Percentiles rank a stretch among this genome's conserved stretches.
Evolutionary conservation across 1,140 invertebrate species (phyloP).

Genomic region (Adelges cooleyi): DNA sequence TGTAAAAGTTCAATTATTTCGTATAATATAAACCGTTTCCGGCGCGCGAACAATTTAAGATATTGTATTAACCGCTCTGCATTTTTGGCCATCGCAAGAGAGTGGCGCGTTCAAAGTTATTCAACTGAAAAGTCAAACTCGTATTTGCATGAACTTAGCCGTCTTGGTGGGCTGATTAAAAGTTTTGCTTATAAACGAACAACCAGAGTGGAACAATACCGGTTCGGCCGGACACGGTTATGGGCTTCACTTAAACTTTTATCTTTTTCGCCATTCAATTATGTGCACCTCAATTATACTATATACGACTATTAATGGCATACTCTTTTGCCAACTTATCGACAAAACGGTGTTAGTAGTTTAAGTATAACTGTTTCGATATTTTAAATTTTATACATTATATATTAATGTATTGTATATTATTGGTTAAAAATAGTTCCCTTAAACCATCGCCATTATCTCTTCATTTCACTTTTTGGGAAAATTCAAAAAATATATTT

Average conservation of each 20-base stretch:
- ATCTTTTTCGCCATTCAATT: slow-evolving; percentile 1
- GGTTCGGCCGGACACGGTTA: background rate
- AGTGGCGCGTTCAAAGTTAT: background rate
- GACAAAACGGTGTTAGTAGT: too few relatives aligned
- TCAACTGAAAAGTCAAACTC: slow-evolving; percentile 10
- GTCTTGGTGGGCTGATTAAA: slow-evolving; percentile 6
- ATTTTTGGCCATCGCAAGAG: background rate
- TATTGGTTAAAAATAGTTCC: too few relatives aligned
- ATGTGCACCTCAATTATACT: background rate
- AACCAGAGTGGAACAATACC: background rate
- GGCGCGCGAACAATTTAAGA: background rate
- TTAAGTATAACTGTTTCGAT: too few relatives aligned
- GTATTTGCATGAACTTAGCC: background rate
- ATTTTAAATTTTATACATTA: too few relatives aligned
- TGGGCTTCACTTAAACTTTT: background rate
- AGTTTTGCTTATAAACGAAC: slow-evolving; percentile 3
- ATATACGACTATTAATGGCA: too few relatives aligned
- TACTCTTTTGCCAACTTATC: too few relatives aligned
- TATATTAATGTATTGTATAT: too few relatives aligned
- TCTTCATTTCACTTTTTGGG: too few relatives aligned
- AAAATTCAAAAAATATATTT: too few relatives aligned
- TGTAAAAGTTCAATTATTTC: too few relatives aligned
- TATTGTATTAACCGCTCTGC: background rate
- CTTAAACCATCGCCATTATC: too few relatives aligned
- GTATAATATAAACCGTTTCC: too few relatives aligned